These are phyloP conservation scores for Hypocryptadius cinnamomeus DNA, from an alignment of 2,113 vertebrate species.

Conservation along the genomic window DNA sequence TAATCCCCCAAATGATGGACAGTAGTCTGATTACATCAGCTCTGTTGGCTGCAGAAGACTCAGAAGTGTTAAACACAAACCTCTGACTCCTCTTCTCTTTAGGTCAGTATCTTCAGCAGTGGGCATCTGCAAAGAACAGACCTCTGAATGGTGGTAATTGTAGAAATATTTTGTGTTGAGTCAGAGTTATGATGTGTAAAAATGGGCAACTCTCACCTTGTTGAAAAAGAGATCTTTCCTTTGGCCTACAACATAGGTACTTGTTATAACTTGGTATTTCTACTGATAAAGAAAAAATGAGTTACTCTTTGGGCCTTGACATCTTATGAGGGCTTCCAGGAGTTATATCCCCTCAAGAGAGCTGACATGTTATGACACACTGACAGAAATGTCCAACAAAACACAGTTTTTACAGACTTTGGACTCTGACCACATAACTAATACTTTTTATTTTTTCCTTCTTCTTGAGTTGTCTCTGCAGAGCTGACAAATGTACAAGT, in stretches of 20 bases:
- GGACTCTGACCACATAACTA: conserved; percentile 36
- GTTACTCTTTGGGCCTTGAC: conserved; percentile 23
- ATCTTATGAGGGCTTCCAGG: conserved; percentile 18
- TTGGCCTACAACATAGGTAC: background rate
- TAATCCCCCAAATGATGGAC: background rate
- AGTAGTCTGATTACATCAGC: background rate
- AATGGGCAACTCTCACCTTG: background rate
- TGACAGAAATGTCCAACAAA: conserved; percentile 53
- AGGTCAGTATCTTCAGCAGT: background rate
- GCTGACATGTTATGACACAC: conserved; percentile 9
- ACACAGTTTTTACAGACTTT: conserved; percentile 44
- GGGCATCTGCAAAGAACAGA: background rate
- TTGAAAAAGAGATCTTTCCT: background rate
- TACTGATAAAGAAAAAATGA: background rate
- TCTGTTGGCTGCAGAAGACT: background rate
- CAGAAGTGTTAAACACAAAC: background rate
- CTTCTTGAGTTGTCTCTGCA: conserved; percentile 10
- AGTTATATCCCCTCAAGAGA: conserved; percentile 15
- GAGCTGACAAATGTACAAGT: conserved; percentile 1
- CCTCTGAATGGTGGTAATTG: background rate
- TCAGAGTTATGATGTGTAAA: background rate
- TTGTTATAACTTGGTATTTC: conserved; percentile 34
- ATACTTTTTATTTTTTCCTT: background rate
- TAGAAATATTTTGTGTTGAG: background rate
- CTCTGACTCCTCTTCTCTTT: background rate